A percentile compares a stretch with the other conserved stretches of the same genome.
These are phyloP conservation scores for Dorcus hopei DNA, from an alignment of 2,888 invertebrate genomes.

Conservation along the genomic window DNA sequence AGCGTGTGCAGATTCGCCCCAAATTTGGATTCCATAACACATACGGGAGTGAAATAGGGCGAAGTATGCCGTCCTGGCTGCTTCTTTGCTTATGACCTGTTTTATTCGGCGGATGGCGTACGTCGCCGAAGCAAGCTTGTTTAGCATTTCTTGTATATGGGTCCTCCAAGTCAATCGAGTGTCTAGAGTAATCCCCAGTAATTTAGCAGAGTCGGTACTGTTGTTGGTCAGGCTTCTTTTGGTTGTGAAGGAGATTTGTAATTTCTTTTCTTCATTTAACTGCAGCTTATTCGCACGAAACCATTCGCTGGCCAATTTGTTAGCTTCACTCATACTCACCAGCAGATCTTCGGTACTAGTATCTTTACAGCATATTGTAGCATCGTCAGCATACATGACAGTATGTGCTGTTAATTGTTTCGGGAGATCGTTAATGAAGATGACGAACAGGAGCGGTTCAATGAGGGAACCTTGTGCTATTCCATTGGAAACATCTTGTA, in stretches of 20 bases:
- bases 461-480: neutral
- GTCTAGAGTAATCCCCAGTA: neutral
- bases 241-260: neutral
- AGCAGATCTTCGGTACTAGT: no score
- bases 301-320: no score
- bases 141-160: neutral
- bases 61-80: neutral
- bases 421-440: neutral
- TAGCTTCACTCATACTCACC: no score
- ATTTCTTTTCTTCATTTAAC: neutral
- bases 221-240: neutral
- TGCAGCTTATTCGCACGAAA: no score
- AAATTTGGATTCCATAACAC: neutral
- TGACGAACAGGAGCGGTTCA: neutral
- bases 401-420: no score
- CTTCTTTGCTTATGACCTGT: neutral
- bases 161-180: conserved; percentile 1
- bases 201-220: neutral
- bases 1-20: neutral
- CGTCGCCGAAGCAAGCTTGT: neutral
- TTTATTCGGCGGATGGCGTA: neutral
- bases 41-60: neutral
- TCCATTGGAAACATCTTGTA: neutral
- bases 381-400: no score
- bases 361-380: no score